Evolutionary conservation across 2,797 vertebrate species (phyloP), one percentile per base, ranked within the genome.

Genomic region (Fratercula arctica): DNA sequence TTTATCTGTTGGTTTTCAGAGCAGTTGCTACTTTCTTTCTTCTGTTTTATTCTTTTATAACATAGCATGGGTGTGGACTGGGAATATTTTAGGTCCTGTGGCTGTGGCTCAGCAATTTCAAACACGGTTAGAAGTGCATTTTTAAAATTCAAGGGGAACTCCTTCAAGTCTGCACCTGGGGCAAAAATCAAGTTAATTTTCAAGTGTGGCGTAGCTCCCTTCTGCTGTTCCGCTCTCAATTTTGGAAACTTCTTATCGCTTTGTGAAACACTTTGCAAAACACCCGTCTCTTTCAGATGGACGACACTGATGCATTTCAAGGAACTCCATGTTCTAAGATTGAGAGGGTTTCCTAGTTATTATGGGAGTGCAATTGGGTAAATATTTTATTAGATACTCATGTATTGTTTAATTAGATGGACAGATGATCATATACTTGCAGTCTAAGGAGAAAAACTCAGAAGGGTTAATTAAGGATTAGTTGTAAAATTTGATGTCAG

Each of bases 401-500:
- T 67, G 54, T n/a, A 24, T 53, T 73, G 43, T 67, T 84, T 89
- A 78, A 54, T 90, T 86, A 66, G 43, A n/a, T 68, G 41, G 79
- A 28, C 31, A 67, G 31, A 25, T 73, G 37, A 56, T 89, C 50
- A 14, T 64, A 48, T 31, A 66, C 53, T 87, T 90, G 60, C 28
- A 73, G 18, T 51, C 59, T 69, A 69, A 78, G 29, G 46, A 75
- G 53, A 35, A 93, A 80, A 81, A 82, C 10, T 81, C 50, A 7
- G 69, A 68, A 64, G 75, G 37, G 13, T 37, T 89, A 76, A 90
- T 91, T 85, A 80, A 74, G 20, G n/a, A 72, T 53, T 67, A 48
- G 35, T 67, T 80, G 24, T 76, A 89, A 94, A 91, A 73, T 35
- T 12, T 95, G 11, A 76, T 87, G 80, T 89, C 67, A 92, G 67